Base-by-base conservation (phyloP, 2,888 invertebrate genomes). In the Drosophila fungiperda region DNA sequence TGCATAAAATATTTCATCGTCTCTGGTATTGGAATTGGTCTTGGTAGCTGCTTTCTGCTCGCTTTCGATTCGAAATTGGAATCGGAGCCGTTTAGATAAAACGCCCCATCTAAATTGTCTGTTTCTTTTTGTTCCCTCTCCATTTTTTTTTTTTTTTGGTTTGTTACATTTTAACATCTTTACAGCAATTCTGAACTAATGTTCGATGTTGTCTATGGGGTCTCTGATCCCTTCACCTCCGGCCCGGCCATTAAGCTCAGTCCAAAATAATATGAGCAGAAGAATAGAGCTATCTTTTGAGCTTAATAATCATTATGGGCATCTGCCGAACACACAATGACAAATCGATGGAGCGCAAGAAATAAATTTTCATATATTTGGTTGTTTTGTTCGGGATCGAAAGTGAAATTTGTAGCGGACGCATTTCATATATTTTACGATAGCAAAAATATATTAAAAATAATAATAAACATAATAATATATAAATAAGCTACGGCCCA, bases 31-130 rank as follows among this genome's bases (percentile, higher is more conserved):
- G 52, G 49, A 17, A 32, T 32, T 20, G 35, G 48, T 40, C 38
- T 48, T 38, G 26, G 60, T 35, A 61, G 17, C 50, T 45, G 63
- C 68, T 72, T 66, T 74, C 66, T 89, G 69, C 71, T 81, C 88
- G 88, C 85, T 89, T 84, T 89, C 89, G 87, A 88, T 86, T 88
- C 57, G 82, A 38, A 76, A 68, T 70, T 64, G 78, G 52, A 78
- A 77, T 65, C 61, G 78, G 55, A 55, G 64, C 76, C 80, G 86
- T 55, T 76, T 72, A 68, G 69, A 72, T 61, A 73, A 78, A 78
- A 57, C 64, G 8, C 29, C 38, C 58, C 50, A 61, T 35, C 49
- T 54, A 72, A 65, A 73, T 66, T 70, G 67, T 63, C 5, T 63
- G 35, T 57, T 55, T 15, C 15, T 35, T 35, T 40, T 60, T 49